Conservation (phyloP, 2,797 vertebrate genomes). For the Epinephelus malabaricus region DNA sequence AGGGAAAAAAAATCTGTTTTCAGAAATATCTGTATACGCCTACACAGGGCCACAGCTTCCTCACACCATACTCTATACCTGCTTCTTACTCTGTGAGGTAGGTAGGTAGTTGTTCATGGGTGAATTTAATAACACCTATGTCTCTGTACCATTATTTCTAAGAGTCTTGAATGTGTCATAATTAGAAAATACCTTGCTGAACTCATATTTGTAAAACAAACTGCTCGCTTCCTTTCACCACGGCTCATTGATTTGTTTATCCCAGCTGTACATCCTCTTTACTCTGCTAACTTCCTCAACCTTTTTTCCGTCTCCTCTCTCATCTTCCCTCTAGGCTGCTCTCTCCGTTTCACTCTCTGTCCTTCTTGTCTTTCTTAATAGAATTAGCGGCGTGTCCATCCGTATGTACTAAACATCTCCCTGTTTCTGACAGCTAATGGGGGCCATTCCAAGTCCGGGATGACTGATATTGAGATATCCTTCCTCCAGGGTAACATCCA, state of each 20-base stretch:
- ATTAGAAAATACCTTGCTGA: background rate
- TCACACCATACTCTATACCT: no score
- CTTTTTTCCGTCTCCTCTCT: constrained; percentile 4
- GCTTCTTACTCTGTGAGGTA: no score
- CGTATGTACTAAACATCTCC: constrained; percentile 61
- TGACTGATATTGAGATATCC: constrained; percentile 75
- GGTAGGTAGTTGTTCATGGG: background rate
- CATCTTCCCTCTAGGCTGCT: background rate
- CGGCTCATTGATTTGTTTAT: constrained; percentile 18
- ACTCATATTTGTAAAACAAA: constrained; percentile 9
- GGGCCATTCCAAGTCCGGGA: constrained; percentile 67
- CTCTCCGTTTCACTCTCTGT: constrained; percentile 31
- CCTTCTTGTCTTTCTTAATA: constrained; percentile 63
- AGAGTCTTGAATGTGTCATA: background rate
- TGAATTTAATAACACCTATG: background rate
- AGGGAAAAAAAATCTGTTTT: no score
- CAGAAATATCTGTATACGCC: no score
- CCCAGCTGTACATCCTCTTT: background rate
- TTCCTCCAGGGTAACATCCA: constrained; percentile 79
- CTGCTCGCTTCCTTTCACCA: background rate
- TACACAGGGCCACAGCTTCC: no score
- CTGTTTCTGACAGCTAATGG: constrained; percentile 74
- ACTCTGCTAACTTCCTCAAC: background rate
- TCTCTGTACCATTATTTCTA: background rate
- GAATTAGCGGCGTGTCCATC: constrained; percentile 67